phyloP scores from a whole-genome alignment of 2,797 vertebrate species.

The Phrynocephalus vlangalii region DNA sequence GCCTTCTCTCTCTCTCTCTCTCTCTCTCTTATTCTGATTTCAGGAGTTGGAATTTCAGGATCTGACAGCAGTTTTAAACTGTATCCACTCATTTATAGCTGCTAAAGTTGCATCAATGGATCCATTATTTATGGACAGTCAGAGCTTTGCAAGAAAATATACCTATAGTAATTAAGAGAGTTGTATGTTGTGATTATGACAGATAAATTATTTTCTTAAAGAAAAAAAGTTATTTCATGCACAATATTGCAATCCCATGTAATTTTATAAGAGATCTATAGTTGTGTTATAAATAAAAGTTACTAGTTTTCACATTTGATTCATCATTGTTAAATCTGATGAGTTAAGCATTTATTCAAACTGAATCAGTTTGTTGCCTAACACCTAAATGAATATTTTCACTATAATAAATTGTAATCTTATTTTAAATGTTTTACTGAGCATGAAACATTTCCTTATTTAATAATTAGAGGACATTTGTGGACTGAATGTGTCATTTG shows the following conservation, averaged over 20 bases:
- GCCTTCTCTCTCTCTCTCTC: slow-evolving; percentile 43
- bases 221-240: slow-evolving; percentile 81
- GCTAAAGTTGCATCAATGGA: slow-evolving; percentile 95
- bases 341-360: slow-evolving; percentile 52
- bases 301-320: slow-evolving; percentile 64
- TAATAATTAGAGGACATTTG: slow-evolving; percentile 1
- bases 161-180: slow-evolving; percentile 82
- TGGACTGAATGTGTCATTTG: neutral
- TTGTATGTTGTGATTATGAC: slow-evolving; percentile 60
- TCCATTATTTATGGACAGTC: slow-evolving; percentile 88
- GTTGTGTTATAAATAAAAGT: slow-evolving; percentile 72
- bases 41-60: slow-evolving; percentile 95
- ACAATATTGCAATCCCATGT: slow-evolving; percentile 81
- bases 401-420: slow-evolving; percentile 26
- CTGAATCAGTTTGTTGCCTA: slow-evolving; percentile 63
- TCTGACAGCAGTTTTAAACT: slow-evolving; percentile 90
- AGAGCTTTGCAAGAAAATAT: slow-evolving; percentile 85
- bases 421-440: slow-evolving; percentile 42
- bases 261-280: slow-evolving; percentile 85
- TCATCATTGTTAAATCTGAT: slow-evolving; percentile 54
- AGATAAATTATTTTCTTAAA: slow-evolving; percentile 81
- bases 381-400: slow-evolving; percentile 46
- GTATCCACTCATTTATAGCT: slow-evolving; percentile 93
- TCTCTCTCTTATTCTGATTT: slow-evolving; percentile 39
- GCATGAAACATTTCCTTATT: neutral